Conservation (phyloP, 1,140 invertebrate genomes). For the Drosophila santomea region DNA sequence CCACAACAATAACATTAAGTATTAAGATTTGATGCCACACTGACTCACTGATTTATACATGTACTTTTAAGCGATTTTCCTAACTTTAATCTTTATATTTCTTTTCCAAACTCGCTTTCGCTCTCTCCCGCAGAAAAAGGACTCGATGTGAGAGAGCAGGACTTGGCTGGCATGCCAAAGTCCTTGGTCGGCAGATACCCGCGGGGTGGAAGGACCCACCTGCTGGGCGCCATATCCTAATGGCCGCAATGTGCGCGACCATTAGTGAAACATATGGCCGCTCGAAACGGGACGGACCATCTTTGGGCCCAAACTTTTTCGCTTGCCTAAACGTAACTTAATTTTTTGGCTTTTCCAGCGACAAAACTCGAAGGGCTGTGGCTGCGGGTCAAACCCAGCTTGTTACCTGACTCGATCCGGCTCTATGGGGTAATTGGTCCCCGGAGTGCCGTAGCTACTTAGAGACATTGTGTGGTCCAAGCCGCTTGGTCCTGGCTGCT, state of each 20-base stretch:
- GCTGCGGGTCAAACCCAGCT: slow-evolving; percentile 59
- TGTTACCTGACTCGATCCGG: slow-evolving; percentile 63
- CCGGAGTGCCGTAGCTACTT: slow-evolving; percentile 77
- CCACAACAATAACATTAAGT: not conserved
- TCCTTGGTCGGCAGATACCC: slow-evolving; percentile 18
- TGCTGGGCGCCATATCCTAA: slow-evolving; percentile 54
- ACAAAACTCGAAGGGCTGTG: slow-evolving; percentile 10
- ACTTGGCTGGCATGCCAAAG: slow-evolving; percentile 41
- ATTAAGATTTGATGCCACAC: not conserved
- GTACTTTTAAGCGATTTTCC: not conserved
- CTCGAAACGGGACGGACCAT: slow-evolving; percentile 28
- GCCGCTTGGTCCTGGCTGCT: slow-evolving; percentile 6
- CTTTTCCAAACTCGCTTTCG: slow-evolving; percentile 2
- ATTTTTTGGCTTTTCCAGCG: slow-evolving; percentile 61
- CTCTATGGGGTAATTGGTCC: slow-evolving; percentile 72
- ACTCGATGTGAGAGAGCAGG: not conserved
- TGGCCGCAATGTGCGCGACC: slow-evolving; percentile 79
- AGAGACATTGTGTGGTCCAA: slow-evolving; percentile 62
- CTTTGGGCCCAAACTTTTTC: slow-evolving; percentile 64
- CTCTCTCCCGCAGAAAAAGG: not conserved
- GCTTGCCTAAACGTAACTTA: slow-evolving; percentile 70
- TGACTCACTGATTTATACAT: not conserved
- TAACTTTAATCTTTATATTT: slow-evolving; percentile 19
- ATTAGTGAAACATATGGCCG: slow-evolving; percentile 81
- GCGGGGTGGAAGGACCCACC: slow-evolving; percentile 35